Evolutionary conservation across 1,140 invertebrate genomes (phyloP).

Genomic region (Heliconius himera): DNA sequence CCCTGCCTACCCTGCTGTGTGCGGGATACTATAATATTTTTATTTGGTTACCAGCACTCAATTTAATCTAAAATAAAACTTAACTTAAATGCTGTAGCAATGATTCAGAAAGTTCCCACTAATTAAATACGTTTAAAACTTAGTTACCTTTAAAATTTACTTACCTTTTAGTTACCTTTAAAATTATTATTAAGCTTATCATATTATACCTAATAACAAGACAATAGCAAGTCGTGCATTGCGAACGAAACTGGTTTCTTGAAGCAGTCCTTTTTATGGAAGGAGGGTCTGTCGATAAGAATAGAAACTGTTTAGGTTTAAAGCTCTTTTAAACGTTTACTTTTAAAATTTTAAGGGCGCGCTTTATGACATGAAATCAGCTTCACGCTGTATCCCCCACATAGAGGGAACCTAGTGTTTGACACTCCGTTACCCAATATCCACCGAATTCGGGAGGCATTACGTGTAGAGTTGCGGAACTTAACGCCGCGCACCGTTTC

Average conservation of each 20-base stretch:
- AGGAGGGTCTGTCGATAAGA: neutral
- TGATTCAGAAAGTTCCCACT: neutral
- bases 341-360: neutral
- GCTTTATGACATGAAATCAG: too few relatives aligned
- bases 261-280: neutral
- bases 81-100: neutral
- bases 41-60: neutral
- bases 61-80: neutral
- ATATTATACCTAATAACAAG: conserved; percentile 3
- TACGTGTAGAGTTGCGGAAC: too few relatives aligned
- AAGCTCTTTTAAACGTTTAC: neutral
- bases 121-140: neutral
- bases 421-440: too few relatives aligned
- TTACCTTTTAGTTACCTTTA: neutral
- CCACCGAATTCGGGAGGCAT: too few relatives aligned
- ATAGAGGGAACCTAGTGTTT: too few relatives aligned
- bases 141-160: neutral
- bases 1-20: too few relatives aligned
- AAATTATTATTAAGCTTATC: neutral
- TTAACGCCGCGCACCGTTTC: too few relatives aligned
- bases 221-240: conserved; percentile 1
- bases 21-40: too few relatives aligned
- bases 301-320: neutral
- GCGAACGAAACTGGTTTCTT: conserved; percentile 1
- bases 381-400: too few relatives aligned